Base-by-base conservation (phyloP, 1,140 invertebrate genomes). In the Lordiphosa mommai region DNA sequence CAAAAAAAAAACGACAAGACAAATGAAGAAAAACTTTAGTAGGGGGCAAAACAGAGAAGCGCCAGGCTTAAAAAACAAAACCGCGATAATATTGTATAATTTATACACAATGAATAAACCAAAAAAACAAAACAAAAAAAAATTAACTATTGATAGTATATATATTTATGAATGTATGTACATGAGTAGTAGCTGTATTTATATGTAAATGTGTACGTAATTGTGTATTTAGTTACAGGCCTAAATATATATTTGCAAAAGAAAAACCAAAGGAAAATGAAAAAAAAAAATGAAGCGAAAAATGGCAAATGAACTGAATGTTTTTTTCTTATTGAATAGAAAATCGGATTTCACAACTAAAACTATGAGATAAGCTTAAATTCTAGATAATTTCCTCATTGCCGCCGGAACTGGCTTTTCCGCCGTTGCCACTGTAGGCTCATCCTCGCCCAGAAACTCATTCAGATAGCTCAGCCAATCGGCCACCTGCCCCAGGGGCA, bases 121-220 rank as follows among this genome's bases (percentile, higher is more conserved):
- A n/a, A n/a, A n/a, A n/a, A n/a, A n/a, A n/a, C n/a, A n/a, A 53
- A 58, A 37, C 63, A 44, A 3, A 10, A n/a, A 33, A n/a, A 10
- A 12, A 36, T 36, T 12, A 12, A 12, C 33, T 36, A 36, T 10
- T 6, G 10, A 36, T 10, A 20, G 23, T 51, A 72, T 74, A 53
- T 65, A 71, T 65, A 84, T 73, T 68, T 59, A 63, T 68, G 41
- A 67, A 57, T 63, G 66, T 72, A 73, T 68, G 66, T 72, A 73
- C 61, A 68, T 47, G 72, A 55, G 60, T 68, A 77, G 67, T 80
- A 85, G 74, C 51, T 80, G 71, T 76, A 86, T 76, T 73, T 80
- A 74, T 80, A 68, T 72, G 82, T 86, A 86, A 86, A 85, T 84
- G 67, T 82, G 77, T 69, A 84, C 72, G 73, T 86, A 80, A 65